These are phyloP conservation scores for Sebastes dallii DNA, from an alignment of 2,797 vertebrate genomes.

Conservation along the genomic window DNA sequence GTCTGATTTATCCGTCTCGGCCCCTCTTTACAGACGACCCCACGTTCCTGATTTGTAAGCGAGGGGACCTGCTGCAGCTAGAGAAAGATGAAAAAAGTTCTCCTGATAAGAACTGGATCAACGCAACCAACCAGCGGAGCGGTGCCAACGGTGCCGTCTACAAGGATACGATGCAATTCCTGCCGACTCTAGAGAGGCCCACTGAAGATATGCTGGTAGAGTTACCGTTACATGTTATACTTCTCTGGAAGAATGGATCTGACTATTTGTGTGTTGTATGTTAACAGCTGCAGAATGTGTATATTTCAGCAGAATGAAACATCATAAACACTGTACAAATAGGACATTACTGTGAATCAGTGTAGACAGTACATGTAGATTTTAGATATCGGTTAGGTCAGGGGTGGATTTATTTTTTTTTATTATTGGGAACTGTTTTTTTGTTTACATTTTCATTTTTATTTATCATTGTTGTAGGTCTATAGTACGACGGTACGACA, in stretches of 20 bases:
- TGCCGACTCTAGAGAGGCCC: constrained; percentile 87
- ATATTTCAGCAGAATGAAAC: not conserved
- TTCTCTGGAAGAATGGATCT: not conserved
- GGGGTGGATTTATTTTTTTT: too few species aligned
- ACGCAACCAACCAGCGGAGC: constrained; percentile 86
- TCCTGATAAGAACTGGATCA: constrained; percentile 74
- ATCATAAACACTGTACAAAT: not conserved
- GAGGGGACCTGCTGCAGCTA: constrained; percentile 89
- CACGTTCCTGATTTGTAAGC: constrained; percentile 83
- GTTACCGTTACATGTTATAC: not conserved
- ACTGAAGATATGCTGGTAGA: constrained; percentile 86
- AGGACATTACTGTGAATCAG: not conserved
- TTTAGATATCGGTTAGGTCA: not conserved
- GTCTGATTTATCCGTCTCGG: not conserved
- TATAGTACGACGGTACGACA: too few species aligned
- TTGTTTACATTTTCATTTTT: too few species aligned
- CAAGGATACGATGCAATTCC: constrained; percentile 77
- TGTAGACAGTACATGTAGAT: not conserved
- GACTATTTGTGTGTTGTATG: not conserved
- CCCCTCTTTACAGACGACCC: constrained; percentile 72
- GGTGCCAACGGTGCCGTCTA: constrained; percentile 81
- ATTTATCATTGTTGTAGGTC: too few species aligned
- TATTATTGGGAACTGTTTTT: too few species aligned
- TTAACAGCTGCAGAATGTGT: not conserved
- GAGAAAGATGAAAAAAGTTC: constrained; percentile 72